Evolutionary conservation across 2,888 invertebrate species (phyloP).

Genomic region (Stramonita haemastoma): DNA sequence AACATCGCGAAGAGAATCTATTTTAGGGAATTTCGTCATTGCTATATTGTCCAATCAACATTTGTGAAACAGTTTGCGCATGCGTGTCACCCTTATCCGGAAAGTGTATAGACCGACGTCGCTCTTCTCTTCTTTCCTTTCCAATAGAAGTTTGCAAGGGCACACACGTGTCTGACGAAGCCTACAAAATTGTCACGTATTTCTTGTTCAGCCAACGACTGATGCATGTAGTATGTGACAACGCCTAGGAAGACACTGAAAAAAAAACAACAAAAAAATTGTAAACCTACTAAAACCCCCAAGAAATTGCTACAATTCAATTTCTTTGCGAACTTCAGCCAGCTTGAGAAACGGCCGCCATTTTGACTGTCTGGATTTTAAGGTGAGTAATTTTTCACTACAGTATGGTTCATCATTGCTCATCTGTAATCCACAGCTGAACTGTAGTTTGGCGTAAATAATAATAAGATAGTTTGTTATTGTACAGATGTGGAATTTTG

Average conservation of each 20-base stretch:
- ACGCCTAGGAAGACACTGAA: not conserved
- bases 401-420: not conserved
- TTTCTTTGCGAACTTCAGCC: not conserved
- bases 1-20: not conserved
- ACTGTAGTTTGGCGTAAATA: too few species aligned
- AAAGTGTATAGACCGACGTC: not conserved
- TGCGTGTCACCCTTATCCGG: not conserved
- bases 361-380: not conserved
- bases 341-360: not conserved
- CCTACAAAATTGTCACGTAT: not conserved
- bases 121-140: constrained; percentile 27
- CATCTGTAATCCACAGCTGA: not conserved
- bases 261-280: constrained; percentile 9
- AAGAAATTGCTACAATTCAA: not conserved
- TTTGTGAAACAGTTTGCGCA: not conserved
- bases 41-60: constrained; percentile 1
- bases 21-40: not conserved
- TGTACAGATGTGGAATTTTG: too few species aligned
- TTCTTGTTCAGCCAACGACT: not conserved
- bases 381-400: not conserved
- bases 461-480: too few species aligned
- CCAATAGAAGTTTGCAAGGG: not conserved
- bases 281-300: not conserved
- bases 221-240: constrained; percentile 1
- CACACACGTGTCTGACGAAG: not conserved